Evolutionary conservation across 1,140 invertebrate genomes (phyloP).

Genomic region (Lepidurus couesii): DNA sequence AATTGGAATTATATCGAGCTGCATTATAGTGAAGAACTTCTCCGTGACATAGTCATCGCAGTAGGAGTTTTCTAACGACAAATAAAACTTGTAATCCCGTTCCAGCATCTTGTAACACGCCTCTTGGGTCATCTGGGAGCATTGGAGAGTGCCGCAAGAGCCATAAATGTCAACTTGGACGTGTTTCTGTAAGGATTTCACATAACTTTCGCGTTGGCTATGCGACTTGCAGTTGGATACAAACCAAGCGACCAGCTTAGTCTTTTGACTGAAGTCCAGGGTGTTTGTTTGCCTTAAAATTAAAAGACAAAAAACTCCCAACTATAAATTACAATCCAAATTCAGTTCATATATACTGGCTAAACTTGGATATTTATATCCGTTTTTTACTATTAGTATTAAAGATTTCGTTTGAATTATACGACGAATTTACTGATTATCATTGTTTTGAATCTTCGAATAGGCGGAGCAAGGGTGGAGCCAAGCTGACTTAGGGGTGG

Average conservation of each 20-base stretch:
- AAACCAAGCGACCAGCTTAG: slow-evolving; percentile 44
- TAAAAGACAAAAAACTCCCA: neutral
- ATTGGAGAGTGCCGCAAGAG: slow-evolving; percentile 41
- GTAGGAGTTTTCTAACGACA: slow-evolving; percentile 37
- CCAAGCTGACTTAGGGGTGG: too few species aligned
- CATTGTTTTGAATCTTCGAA: too few species aligned
- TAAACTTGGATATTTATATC: too few species aligned
- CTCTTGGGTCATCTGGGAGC: slow-evolving; percentile 13
- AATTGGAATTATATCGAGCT: slow-evolving; percentile 37
- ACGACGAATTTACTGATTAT: too few species aligned
- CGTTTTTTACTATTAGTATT: too few species aligned
- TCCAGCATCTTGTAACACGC: slow-evolving; percentile 39
- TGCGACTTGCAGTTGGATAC: slow-evolving; percentile 47
- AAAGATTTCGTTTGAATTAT: too few species aligned
- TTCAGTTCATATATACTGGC: too few species aligned
- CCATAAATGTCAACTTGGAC: slow-evolving; percentile 52
- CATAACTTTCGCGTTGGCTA: slow-evolving; percentile 45
- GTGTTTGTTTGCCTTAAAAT: slow-evolving; percentile 15
- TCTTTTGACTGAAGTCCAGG: slow-evolving; percentile 36
- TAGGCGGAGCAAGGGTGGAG: too few species aligned
- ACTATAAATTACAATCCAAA: neutral
- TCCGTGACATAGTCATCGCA: slow-evolving; percentile 43
- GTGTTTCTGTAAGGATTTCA: slow-evolving; percentile 43
- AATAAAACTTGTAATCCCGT: slow-evolving; percentile 36
- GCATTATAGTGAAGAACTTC: slow-evolving; percentile 41